These are phyloP conservation scores for Formicarius rufipectus DNA, from an alignment of 2,113 vertebrate genomes.

Conservation along the genomic window DNA sequence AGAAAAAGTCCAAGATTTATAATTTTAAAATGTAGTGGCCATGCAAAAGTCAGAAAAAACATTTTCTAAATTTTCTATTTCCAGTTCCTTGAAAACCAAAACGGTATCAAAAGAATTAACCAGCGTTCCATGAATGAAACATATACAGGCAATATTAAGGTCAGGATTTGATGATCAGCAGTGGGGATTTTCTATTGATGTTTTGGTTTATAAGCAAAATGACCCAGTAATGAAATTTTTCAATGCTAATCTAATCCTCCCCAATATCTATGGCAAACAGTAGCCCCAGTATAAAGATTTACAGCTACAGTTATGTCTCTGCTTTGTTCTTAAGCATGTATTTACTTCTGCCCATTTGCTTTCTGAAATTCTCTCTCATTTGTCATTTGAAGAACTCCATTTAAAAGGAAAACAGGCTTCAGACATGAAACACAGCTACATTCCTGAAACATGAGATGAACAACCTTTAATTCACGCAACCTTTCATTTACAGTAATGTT, in stretches of 20 bases:
- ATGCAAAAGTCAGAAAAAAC: background rate
- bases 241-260: background rate
- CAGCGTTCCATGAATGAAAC: accelerated
- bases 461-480: slow-evolving; percentile 80
- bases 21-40: background rate
- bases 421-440: slow-evolving; percentile 74
- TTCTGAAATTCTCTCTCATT: slow-evolving; percentile 71
- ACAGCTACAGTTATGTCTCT: slow-evolving; percentile 41
- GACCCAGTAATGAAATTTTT: background rate
- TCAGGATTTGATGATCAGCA: background rate
- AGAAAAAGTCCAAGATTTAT: background rate
- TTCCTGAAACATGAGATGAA: slow-evolving; percentile 79
- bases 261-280: slow-evolving; percentile 8
- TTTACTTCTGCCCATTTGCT: slow-evolving; percentile 70
- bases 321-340: slow-evolving; percentile 63
- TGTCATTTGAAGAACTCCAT: slow-evolving; percentile 60
- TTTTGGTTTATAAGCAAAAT: background rate
- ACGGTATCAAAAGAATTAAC: background rate
- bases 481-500: slow-evolving; percentile 59
- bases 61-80: background rate
- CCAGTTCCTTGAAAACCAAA: background rate
- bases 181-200: background rate
- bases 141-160: background rate
- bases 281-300: slow-evolving; percentile 36
- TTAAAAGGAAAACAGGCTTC: slow-evolving; percentile 68